A percentile compares a stretch with the other conserved stretches of the same genome.
phyloP scores from a whole-genome alignment of 2,797 vertebrate species.

The Sebastes minor region DNA sequence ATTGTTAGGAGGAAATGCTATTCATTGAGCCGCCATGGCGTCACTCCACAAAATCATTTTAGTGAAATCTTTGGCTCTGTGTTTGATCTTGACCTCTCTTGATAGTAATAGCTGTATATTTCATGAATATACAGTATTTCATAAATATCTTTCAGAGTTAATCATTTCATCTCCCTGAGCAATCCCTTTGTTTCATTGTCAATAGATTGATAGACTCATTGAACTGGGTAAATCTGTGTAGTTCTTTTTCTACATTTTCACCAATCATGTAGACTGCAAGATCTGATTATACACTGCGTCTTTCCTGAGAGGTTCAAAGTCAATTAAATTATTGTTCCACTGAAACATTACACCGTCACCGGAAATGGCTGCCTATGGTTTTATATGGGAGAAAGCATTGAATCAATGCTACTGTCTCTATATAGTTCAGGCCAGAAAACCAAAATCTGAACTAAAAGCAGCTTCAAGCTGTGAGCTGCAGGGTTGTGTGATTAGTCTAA shows the following conservation, averaged over 20 bases:
- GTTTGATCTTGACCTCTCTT: not conserved
- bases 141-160: not conserved
- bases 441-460: not conserved
- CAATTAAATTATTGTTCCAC: not conserved
- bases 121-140: not conserved
- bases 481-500: conserved; percentile 13
- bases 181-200: not conserved
- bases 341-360: conserved; percentile 10
- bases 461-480: conserved; percentile 19
- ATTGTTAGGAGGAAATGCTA: not conserved
- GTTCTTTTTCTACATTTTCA: not conserved
- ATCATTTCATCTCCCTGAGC: not conserved
- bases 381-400: not conserved
- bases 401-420: conserved; percentile 5
- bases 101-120: not conserved
- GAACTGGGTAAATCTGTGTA: not conserved
- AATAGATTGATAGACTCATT: not conserved
- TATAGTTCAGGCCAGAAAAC: not conserved
- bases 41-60: not conserved
- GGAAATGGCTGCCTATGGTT: conserved; percentile 14
- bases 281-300: not conserved
- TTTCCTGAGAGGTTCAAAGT: not conserved
- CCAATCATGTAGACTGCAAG: not conserved
- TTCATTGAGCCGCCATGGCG: not conserved
- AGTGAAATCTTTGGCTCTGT: not conserved